These are phyloP conservation scores for Ashinkailepas kermadecensis DNA, from an alignment of 2,888 invertebrate species.

Conservation along the genomic window DNA sequence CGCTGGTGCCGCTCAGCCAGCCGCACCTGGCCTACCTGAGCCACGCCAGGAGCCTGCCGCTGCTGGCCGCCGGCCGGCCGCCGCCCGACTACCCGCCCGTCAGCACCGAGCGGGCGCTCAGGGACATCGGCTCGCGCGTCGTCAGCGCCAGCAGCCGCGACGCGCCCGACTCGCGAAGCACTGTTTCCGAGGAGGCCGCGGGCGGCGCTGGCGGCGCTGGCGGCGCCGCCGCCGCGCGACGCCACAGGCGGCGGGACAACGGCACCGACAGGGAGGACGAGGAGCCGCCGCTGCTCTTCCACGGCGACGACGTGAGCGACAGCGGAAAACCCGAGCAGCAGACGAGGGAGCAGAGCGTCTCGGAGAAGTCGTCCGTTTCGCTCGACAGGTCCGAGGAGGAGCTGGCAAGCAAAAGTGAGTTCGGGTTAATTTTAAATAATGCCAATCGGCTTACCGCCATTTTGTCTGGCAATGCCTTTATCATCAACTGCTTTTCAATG, in stretches of 20 bases:
- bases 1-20: slow-evolving; percentile 15
- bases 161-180: not conserved
- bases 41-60: not conserved
- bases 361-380: no score
- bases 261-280: slow-evolving; percentile 20
- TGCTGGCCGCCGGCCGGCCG: not conserved
- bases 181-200: not conserved
- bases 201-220: not conserved
- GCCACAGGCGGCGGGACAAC: not conserved
- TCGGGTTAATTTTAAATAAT: no score
- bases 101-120: not conserved
- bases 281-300: slow-evolving; percentile 10
- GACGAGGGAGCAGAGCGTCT: no score
- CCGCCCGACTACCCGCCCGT: not conserved
- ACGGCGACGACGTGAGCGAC: not conserved
- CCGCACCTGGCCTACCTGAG: slow-evolving; percentile 6
- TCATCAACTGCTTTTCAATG: no score
- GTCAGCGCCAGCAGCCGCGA: slow-evolving; percentile 4
- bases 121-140: slow-evolving; percentile 3
- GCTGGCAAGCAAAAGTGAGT: no score
- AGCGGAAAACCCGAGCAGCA: not conserved
- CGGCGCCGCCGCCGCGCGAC: not conserved
- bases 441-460: no score
- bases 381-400: no score
- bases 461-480: no score